Conservation (phyloP, 2,888 invertebrate species). For the Halictus quadricinctus region DNA sequence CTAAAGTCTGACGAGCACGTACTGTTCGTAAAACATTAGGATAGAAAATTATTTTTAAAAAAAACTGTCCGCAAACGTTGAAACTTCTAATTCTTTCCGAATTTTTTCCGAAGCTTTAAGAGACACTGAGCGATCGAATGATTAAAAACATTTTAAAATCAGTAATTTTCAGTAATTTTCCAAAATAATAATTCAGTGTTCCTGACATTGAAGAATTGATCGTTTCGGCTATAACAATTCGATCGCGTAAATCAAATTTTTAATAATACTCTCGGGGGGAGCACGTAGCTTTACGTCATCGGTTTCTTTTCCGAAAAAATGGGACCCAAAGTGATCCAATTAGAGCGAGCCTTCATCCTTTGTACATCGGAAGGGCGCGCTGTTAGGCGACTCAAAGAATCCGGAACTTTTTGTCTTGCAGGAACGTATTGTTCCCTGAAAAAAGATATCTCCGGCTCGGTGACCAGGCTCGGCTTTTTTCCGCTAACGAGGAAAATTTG, state of each 20-base stretch:
- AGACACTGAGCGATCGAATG: neutral
- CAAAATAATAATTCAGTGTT: neutral
- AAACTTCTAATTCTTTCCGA: neutral
- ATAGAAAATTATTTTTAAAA: neutral
- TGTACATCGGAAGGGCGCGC: neutral
- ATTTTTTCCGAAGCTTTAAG: neutral
- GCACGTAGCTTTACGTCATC: neutral
- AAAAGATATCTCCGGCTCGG: constrained; percentile 2
- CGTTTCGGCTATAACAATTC: neutral
- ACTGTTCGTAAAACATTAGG: neutral
- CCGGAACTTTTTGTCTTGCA: neutral
- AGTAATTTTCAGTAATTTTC: neutral
- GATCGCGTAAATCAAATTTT: neutral
- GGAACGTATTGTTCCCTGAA: constrained; percentile 9
- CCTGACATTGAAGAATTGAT: neutral
- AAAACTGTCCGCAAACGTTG: neutral
- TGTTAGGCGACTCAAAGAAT: constrained; percentile 20
- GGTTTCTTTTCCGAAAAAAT: neutral
- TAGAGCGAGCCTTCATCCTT: neutral
- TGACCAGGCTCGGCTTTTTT: constrained; percentile 23
- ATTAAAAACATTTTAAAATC: neutral
- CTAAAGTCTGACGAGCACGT: neutral
- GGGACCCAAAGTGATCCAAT: neutral
- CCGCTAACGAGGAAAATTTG: constrained; percentile 52
- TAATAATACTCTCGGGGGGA: neutral